Base-by-base conservation (phyloP, 2,888 invertebrate species). In the Rotaria sp. region DNA sequence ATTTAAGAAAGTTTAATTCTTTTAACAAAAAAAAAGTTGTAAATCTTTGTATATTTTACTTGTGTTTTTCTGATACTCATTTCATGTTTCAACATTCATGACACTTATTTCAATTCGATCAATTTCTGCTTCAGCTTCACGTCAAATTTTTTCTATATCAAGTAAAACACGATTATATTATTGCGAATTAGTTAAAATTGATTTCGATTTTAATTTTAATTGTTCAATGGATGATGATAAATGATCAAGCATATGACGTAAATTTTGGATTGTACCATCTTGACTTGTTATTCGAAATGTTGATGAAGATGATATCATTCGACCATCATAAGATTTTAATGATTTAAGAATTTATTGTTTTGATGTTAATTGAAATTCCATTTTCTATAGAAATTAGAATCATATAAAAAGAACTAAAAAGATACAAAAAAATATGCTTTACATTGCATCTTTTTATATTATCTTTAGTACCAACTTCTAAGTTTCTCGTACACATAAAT, bases 11-110 rank as follows among this genome's bases (percentile, higher is more conserved):
- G n/a, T n/a, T n/a, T n/a, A n/a, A n/a, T n/a, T n/a, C n/a, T n/a
- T n/a, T n/a, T n/a, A n/a, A n/a, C n/a, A n/a, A n/a, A n/a, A n/a
- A n/a, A n/a, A n/a, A n/a, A n/a, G n/a, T n/a, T n/a, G n/a, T n/a
- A n/a, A 50, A 18, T 13, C 18, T 10, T 4, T 50, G 50, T 1
- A 50, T 21, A 57, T n/a, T 30, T 15, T 80, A 80, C 80, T n/a
- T 80, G 80, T 80, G 80, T 45, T 80, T 80, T 80, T 80, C 80
- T 41, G 18, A 45, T 80, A 45, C 80, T 45, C 80, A 80, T 80
- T 80, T 80, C 80, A n/a, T 26, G 45, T 80, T 80, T 80, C 80
- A 45, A 80, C 80, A 45, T 80, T 80, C 80, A 80, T 80, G 45
- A 45, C 80, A 45, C 45, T 80, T 1, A n/a, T 80, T 80, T 80